Evolutionary conservation across 1,140 invertebrate genomes (phyloP).

Genomic region (Archivesica marissinica): DNA sequence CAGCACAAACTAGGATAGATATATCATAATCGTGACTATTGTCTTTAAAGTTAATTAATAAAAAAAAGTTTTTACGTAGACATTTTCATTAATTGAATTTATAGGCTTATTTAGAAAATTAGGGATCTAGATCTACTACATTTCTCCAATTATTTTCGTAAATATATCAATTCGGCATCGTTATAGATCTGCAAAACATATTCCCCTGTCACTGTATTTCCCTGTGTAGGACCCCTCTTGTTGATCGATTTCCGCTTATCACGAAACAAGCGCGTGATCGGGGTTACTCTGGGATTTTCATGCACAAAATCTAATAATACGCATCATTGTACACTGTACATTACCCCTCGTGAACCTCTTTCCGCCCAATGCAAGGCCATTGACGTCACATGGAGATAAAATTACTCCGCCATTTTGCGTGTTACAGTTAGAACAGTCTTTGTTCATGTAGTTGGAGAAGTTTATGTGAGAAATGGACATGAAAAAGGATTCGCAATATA

Average conservation of each 20-base stretch:
- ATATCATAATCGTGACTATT: no score
- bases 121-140: no score
- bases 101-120: no score
- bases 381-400: slow-evolving; percentile 24
- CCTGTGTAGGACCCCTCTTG: background rate
- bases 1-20: no score
- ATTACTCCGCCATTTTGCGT: slow-evolving; percentile 56
- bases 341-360: background rate
- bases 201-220: no score
- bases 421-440: slow-evolving; percentile 44
- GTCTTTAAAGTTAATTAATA: no score
- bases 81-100: no score
- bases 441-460: slow-evolving; percentile 30
- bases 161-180: no score
- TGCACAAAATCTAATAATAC: background rate
- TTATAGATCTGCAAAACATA: no score
- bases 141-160: no score
- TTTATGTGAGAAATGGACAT: slow-evolving; percentile 52
- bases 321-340: background rate
- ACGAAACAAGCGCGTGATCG: background rate
- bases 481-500: slow-evolving; percentile 60
- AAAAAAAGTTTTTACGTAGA: no score
- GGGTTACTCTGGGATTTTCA: background rate
- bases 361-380: slow-evolving; percentile 30
- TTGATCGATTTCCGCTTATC: background rate